phyloP scores from a whole-genome alignment of 92 coral and sea anemone genomes.

The Umimayanthus kanabou region DNA sequence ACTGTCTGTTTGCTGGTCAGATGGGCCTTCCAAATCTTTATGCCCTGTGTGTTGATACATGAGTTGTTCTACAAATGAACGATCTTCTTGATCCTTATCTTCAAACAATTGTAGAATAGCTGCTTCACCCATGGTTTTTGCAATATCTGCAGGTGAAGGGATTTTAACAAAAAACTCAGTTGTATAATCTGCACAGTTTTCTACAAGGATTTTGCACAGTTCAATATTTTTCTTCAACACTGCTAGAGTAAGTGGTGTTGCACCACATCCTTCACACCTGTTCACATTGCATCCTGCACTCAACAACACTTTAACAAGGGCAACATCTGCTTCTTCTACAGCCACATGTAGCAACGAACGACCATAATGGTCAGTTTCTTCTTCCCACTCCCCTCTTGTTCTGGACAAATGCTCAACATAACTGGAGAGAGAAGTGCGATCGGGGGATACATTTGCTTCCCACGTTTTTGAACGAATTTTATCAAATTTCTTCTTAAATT shows the following conservation, averaged over 20 bases:
- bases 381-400: neutral
- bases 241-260: neutral
- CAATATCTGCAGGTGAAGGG: neutral
- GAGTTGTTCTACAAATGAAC: neutral
- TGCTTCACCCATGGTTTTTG: neutral
- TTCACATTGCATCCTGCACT: conserved; percentile 6
- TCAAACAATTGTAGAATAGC: neutral
- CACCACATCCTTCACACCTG: neutral
- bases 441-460: conserved; percentile 36
- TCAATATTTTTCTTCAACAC: neutral
- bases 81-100: neutral
- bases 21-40: too few species aligned
- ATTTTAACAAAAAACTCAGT: neutral
- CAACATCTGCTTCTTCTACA: neutral
- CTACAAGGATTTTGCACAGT: neutral
- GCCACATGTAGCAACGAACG: neutral
- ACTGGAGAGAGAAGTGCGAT: conserved; percentile 28
- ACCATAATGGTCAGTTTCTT: neutral
- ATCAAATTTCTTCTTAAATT: conserved; percentile 22
- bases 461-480: conserved; percentile 6
- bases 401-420: conserved; percentile 24
- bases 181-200: conserved; percentile 5
- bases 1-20: neutral
- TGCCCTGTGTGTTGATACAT: neutral
- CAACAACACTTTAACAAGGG: neutral